These are phyloP conservation scores for Drosophila merina DNA, from an alignment of 2,888 invertebrate species.

Conservation along the genomic window DNA sequence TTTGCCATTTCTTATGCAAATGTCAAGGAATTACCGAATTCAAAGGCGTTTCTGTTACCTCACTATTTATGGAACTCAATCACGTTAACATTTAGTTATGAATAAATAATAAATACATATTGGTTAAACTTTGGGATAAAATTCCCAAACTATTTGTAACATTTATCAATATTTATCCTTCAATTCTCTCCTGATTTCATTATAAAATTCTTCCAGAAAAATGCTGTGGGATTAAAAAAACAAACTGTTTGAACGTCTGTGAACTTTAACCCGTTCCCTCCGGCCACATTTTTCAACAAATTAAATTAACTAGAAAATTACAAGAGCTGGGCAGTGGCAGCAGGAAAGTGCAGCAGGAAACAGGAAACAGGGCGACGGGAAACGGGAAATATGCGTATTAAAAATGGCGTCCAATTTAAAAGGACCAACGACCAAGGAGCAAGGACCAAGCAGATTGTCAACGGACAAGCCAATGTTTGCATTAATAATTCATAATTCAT, in stretches of 20 bases:
- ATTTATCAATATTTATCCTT: no score
- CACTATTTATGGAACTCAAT: neutral
- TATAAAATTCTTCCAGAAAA: neutral
- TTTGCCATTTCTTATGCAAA: conserved; percentile 10
- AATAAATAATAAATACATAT: neutral
- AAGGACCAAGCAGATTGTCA: conserved; percentile 25
- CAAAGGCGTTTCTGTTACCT: neutral
- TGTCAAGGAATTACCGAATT: neutral
- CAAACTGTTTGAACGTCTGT: conserved; percentile 24
- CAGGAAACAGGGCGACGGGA: conserved; percentile 14
- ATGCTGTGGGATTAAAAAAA: neutral
- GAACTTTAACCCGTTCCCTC: conserved; percentile 15
- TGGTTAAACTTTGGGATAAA: no score
- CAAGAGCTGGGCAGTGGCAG: neutral
- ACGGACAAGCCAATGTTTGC: conserved; percentile 57
- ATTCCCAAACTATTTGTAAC: no score
- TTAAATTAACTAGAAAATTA: conserved; percentile 59
- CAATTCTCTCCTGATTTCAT: neutral
- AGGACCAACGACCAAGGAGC: conserved; percentile 7
- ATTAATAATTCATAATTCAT: conserved; percentile 72
- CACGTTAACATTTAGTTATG: neutral
- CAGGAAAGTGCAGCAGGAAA: conserved; percentile 5
- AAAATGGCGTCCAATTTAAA: conserved; percentile 62
- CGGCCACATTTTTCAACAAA: conserved; percentile 15
- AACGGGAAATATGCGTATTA: conserved; percentile 18